Base-by-base conservation (phyloP, 2,888 invertebrate species). In the Gibbula magus region DNA sequence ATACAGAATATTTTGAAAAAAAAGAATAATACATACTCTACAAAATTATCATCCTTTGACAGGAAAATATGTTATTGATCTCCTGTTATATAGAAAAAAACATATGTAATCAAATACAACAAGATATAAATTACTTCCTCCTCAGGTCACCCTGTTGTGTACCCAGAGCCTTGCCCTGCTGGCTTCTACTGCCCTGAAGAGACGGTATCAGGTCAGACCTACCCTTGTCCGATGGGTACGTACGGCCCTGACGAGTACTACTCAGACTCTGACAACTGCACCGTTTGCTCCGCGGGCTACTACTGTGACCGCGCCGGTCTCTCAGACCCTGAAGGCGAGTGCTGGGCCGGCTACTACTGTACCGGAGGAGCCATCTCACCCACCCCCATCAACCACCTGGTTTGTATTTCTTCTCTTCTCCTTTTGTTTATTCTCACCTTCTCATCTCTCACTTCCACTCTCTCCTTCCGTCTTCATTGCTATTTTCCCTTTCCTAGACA, bases 141-240 rank as follows among this genome's bases (percentile, higher is more conserved):
- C 45, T 20, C 83, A 90, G 90, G 90, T 35, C 82, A 85, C 2
- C 86, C 90, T n/a, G 88, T 90, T 4, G 88, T 89, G 1, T 84
- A 76, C n/a, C 91, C 92, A 0, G 78, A 86, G 0, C 86, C 89
- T 20, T 92, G 92, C 83, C 91, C 91, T 18, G 77, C 80, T 0
- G 92, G 92, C 1, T 87, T 90, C 80, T 92, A 89, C 87, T 92
- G 92, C 82, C 89, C 89, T 2, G 85, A 82, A n/a, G 89, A 89
- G n/a, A 91, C 91, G 5, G 86, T 83, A 7, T 82, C 88, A 4
- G 86, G 86, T 53, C 85, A 87, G 32, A 84, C 89, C 7, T 86
- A 84, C 85, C 91, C 91, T 3, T 92, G 92, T 81, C 90, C 91
- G 0, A 81, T 87, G 0, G 91, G 92, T 22, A 91, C 90, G 0